phyloP scores from a whole-genome alignment of 2,888 invertebrate species.

The Baccha elongata region DNA sequence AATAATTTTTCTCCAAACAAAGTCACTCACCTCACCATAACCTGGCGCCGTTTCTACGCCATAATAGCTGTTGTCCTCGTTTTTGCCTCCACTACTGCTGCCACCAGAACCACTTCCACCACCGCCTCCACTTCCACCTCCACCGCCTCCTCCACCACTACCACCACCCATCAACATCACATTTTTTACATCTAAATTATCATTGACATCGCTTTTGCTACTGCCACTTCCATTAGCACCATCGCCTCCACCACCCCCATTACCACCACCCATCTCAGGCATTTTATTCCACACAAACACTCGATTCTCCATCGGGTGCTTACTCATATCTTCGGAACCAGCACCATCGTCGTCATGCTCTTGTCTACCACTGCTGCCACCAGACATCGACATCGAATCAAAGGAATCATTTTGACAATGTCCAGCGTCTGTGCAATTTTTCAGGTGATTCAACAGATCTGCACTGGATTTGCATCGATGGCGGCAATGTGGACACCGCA shows the following conservation, averaged over 20 bases:
- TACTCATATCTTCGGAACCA: slow-evolving; percentile 79
- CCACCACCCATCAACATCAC: slow-evolving; percentile 57
- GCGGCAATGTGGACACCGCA: slow-evolving; percentile 92
- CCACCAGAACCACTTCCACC: slow-evolving; percentile 46
- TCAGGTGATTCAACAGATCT: slow-evolving; percentile 89
- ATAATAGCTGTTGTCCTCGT: slow-evolving; percentile 82
- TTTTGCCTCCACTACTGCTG: slow-evolving; percentile 73
- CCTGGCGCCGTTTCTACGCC: slow-evolving; percentile 84
- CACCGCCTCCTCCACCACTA: slow-evolving; percentile 46
- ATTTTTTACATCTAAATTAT: slow-evolving; percentile 65
- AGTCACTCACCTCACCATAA: slow-evolving; percentile 82
- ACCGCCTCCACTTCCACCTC: not conserved
- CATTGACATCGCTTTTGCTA: slow-evolving; percentile 66
- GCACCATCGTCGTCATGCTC: slow-evolving; percentile 77
- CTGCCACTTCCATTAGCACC: slow-evolving; percentile 62
- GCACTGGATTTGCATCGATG: slow-evolving; percentile 93
- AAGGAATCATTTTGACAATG: slow-evolving; percentile 81
- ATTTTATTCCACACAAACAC: slow-evolving; percentile 92
- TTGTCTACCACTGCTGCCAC: slow-evolving; percentile 82
- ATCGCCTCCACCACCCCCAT: slow-evolving; percentile 73
- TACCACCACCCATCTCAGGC: slow-evolving; percentile 77
- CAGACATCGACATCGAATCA: slow-evolving; percentile 79
- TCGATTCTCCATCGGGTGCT: slow-evolving; percentile 90
- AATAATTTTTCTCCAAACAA: slow-evolving; percentile 16
- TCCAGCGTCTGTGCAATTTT: slow-evolving; percentile 86